These are phyloP conservation scores for Lithophane socia DNA, from an alignment of 2,888 invertebrate genomes.

Conservation along the genomic window DNA sequence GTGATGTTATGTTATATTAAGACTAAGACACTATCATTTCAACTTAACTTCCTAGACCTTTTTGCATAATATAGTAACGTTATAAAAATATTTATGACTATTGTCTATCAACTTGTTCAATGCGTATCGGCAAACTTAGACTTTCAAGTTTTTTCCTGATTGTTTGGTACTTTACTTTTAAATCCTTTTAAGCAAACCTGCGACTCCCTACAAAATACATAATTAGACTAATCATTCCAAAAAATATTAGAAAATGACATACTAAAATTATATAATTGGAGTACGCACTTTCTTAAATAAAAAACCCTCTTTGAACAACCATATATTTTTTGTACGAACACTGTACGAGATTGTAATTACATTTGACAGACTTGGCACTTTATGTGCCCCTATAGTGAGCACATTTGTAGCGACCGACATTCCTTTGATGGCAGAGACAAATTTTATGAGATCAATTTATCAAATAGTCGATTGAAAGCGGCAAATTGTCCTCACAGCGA, in stretches of 20 bases:
- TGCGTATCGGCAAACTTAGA: background rate
- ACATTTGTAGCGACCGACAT: slow-evolving; percentile 47
- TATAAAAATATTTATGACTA: background rate
- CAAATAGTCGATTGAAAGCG: slow-evolving; percentile 54
- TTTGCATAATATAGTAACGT: background rate
- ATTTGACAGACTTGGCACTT: slow-evolving; percentile 38
- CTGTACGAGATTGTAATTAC: slow-evolving; percentile 45
- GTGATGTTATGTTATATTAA: background rate
- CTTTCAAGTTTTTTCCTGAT: too few species aligned
- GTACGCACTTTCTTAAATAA: background rate
- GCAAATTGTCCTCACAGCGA: slow-evolving; percentile 51
- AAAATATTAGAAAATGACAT: background rate
- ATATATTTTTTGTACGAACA: background rate
- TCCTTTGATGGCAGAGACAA: slow-evolving; percentile 53
- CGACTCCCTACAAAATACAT: background rate
- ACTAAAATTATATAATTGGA: background rate
- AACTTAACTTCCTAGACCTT: too few species aligned
- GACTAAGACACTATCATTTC: background rate
- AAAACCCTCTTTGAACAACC: background rate
- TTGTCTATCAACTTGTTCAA: background rate
- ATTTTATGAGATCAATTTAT: slow-evolving; percentile 62
- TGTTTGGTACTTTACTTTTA: background rate
- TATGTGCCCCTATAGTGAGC: slow-evolving; percentile 37
- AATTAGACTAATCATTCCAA: background rate
- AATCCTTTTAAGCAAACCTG: background rate